Conservation (phyloP, 1,140 invertebrate genomes). For the Samia ricini region DNA sequence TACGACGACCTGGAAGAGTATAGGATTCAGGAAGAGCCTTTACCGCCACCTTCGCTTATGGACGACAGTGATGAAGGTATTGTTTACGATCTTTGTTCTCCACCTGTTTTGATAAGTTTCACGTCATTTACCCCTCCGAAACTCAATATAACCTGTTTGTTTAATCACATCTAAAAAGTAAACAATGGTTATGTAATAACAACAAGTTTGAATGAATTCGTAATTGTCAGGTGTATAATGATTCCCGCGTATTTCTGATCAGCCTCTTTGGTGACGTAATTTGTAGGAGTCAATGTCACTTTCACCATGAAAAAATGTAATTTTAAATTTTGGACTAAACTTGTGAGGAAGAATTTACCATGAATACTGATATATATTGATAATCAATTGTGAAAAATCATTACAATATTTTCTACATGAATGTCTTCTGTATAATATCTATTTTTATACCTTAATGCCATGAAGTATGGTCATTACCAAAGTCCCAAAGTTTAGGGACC, state of each 20-base stretch:
- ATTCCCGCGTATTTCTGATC: conserved; percentile 55
- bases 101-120: conserved; percentile 52
- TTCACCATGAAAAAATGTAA: conserved; percentile 28
- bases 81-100: conserved; percentile 56
- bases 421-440: no score
- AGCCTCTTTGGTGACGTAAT: conserved; percentile 55
- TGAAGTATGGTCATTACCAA: no score
- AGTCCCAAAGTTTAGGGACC: no score
- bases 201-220: conserved; percentile 34
- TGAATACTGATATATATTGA: no score
- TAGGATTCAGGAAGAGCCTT: conserved; percentile 60
- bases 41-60: conserved; percentile 47
- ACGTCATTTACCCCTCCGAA: conserved; percentile 24
- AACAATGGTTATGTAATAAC: conserved; percentile 54
- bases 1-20: conserved; percentile 73
- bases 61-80: conserved; percentile 74
- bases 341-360: no score
- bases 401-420: no score
- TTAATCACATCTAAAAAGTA: conserved; percentile 36
- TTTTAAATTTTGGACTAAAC: background rate
- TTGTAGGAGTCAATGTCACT: conserved; percentile 29
- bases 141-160: conserved; percentile 23
- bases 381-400: no score
- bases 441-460: no score
- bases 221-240: conserved; percentile 16